phyloP scores from a whole-genome alignment of 1,140 invertebrate genomes.

The Paraescarpia echinospica region DNA sequence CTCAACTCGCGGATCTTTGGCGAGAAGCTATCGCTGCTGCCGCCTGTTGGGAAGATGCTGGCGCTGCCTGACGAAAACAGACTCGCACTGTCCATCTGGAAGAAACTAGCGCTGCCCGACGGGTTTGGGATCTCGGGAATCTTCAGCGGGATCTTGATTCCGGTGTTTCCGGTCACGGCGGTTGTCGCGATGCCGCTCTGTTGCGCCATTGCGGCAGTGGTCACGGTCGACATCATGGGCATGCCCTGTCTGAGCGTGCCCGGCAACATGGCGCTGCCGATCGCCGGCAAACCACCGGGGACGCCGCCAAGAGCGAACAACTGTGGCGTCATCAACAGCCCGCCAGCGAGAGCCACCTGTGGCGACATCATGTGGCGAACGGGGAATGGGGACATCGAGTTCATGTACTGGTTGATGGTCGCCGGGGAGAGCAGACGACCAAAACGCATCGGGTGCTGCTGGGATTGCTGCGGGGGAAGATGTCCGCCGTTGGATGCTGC shows the following conservation, averaged over 20 bases:
- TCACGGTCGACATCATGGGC: neutral
- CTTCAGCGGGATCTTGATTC: neutral
- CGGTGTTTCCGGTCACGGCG: neutral
- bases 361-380: constrained; percentile 7
- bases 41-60: constrained; percentile 1
- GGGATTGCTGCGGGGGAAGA: neutral
- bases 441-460: neutral
- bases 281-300: neutral
- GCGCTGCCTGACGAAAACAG: neutral
- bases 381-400: neutral
- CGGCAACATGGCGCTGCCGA: neutral
- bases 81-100: neutral
- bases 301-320: neutral
- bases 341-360: neutral
- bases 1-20: neutral
- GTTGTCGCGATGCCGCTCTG: neutral
- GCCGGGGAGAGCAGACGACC: neutral
- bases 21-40: neutral
- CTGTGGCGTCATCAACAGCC: neutral
- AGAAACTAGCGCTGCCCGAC: neutral
- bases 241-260: neutral
- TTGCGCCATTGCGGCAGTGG: neutral
- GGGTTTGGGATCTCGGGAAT: neutral
- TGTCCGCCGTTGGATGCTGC: constrained; percentile 17
- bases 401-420: constrained; percentile 9